Evolutionary conservation across 2,113 vertebrate species (phyloP).

Genomic region (Pardalotus punctatus): DNA sequence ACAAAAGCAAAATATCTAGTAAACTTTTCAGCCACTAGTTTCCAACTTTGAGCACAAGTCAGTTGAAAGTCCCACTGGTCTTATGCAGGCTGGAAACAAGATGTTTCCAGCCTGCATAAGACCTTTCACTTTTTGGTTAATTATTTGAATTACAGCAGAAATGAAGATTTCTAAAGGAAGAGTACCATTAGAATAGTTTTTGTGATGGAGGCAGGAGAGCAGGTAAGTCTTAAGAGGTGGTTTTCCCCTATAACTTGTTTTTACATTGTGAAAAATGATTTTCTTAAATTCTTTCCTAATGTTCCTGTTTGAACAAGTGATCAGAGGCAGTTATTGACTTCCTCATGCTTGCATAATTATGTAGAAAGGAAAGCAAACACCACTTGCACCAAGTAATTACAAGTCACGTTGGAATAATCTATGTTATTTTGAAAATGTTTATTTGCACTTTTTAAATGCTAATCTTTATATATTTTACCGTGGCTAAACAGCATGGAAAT

Average conservation of each 20-base stretch:
- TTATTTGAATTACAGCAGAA: neutral
- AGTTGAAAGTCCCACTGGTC: neutral
- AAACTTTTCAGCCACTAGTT: slow-evolving; percentile 5
- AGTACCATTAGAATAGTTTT: neutral
- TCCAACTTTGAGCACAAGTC: neutral
- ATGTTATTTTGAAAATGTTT: neutral
- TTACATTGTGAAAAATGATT: neutral
- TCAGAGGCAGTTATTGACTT: slow-evolving; percentile 29
- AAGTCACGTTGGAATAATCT: neutral
- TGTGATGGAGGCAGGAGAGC: neutral
- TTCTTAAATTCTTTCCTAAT: neutral
- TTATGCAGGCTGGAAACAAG: slow-evolving; percentile 5
- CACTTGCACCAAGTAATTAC: slow-evolving; percentile 5
- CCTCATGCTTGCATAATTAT: slow-evolving; percentile 55
- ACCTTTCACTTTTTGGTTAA: slow-evolving; percentile 42
- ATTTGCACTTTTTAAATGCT: slow-evolving; percentile 1
- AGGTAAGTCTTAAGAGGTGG: neutral
- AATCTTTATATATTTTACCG: neutral
- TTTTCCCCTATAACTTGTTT: neutral
- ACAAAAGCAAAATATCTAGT: slow-evolving; percentile 17
- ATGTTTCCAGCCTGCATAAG: no score
- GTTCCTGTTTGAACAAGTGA: slow-evolving; percentile 16
- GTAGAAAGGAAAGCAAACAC: slow-evolving; percentile 45
- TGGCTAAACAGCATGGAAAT: neutral
- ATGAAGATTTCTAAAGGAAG: neutral